Evolutionary conservation across 2,797 vertebrate genomes (phyloP).

Genomic region (Eutrigla gurnardus): DNA sequence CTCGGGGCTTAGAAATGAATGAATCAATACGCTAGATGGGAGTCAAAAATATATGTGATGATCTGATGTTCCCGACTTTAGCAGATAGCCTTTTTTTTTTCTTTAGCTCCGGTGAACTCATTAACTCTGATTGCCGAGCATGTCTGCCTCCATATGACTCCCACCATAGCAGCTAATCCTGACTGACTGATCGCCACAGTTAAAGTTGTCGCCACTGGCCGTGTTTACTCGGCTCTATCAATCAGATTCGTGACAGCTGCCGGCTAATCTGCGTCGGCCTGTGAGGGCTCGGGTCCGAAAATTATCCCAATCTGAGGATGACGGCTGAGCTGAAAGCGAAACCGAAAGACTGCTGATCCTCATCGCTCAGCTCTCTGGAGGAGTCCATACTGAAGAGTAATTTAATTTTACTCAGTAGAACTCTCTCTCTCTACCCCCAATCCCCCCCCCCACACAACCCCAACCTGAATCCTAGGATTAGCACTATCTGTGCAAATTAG

Average conservation of each 20-base stretch:
- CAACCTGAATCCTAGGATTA: slow-evolving; percentile 45
- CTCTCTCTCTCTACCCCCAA: slow-evolving; percentile 17
- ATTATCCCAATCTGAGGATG: slow-evolving; percentile 51
- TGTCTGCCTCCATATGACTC: slow-evolving; percentile 51
- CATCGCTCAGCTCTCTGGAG: slow-evolving; percentile 33
- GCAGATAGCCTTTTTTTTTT: slow-evolving; percentile 22
- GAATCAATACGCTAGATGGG: background rate
- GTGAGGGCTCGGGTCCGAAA: slow-evolving; percentile 45
- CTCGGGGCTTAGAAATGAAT: slow-evolving; percentile 14
- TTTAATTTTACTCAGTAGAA: slow-evolving; percentile 45
- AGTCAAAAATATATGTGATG: slow-evolving; percentile 39
- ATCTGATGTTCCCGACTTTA: slow-evolving; percentile 54
- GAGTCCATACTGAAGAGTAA: slow-evolving; percentile 15
- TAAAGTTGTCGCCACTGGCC: slow-evolving; percentile 58
- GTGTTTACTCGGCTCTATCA: slow-evolving; percentile 67
- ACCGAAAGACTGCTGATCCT: slow-evolving; percentile 31
- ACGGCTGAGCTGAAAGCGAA: slow-evolving; percentile 43
- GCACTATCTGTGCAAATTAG: slow-evolving; percentile 52
- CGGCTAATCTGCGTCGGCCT: slow-evolving; percentile 62
- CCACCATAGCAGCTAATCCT: slow-evolving; percentile 62
- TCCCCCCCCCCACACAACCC: too few species aligned
- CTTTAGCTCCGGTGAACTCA: slow-evolving; percentile 58
- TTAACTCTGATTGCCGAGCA: slow-evolving; percentile 48
- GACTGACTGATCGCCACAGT: slow-evolving; percentile 68
- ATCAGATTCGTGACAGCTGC: slow-evolving; percentile 70